Conservation (phyloP, 2,888 invertebrate genomes). For the Andrena fulva region DNA sequence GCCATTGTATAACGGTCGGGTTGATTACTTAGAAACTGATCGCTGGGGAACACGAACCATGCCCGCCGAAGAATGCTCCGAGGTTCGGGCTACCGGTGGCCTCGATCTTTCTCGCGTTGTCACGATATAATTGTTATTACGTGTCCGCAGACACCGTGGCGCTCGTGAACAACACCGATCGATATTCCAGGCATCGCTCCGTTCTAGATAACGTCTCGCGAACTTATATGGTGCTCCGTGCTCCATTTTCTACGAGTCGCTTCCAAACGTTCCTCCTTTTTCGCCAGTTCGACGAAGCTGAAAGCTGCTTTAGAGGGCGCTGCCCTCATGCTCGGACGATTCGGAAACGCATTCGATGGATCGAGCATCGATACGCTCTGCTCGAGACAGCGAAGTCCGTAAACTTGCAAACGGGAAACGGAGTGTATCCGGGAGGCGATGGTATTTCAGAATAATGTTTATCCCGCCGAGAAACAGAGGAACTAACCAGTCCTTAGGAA, state of each 20-base stretch:
- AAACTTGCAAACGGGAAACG: slow-evolving; percentile 21
- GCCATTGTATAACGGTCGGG: too few species aligned
- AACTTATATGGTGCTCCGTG: slow-evolving; percentile 20
- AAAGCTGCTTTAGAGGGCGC: neutral
- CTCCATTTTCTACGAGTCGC: slow-evolving; percentile 38
- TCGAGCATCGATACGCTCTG: too few species aligned
- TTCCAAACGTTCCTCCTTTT: neutral
- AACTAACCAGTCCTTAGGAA: neutral
- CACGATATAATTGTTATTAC: slow-evolving; percentile 59
- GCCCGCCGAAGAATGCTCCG: slow-evolving; percentile 4
- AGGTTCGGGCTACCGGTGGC: slow-evolving; percentile 27
- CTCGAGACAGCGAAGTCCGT: neutral
- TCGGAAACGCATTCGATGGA: neutral
- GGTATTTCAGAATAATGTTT: slow-evolving; percentile 10
- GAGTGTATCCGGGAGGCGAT: neutral
- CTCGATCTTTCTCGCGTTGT: slow-evolving; percentile 51
- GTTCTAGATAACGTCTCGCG: slow-evolving; percentile 46
- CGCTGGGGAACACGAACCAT: slow-evolving; percentile 2
- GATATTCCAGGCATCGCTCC: slow-evolving; percentile 47
- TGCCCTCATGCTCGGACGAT: neutral
- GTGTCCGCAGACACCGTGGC: slow-evolving; percentile 60
- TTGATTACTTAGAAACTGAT: slow-evolving; percentile 10
- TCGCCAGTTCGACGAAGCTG: neutral
- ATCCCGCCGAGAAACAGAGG: neutral
- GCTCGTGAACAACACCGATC: slow-evolving; percentile 52